Evolutionary conservation across 2,888 invertebrate genomes (phyloP).

Genomic region (Drosophila neonasuta): DNA sequence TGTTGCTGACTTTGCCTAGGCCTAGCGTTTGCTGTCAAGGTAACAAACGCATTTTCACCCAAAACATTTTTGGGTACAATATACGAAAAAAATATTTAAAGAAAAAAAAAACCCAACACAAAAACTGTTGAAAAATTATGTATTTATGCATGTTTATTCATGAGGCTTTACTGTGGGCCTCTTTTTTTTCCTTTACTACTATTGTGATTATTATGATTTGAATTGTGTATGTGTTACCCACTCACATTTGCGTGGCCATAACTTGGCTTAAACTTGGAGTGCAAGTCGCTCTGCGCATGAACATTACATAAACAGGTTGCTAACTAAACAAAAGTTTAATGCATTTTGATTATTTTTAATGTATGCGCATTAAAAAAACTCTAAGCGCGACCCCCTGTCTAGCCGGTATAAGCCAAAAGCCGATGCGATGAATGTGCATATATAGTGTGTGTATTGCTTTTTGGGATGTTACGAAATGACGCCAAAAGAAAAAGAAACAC

Average conservation of each 20-base stretch:
- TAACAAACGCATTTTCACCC: conserved; percentile 37
- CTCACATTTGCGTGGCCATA: conserved; percentile 29
- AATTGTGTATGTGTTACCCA: conserved; percentile 39
- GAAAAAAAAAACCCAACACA: conserved; percentile 32
- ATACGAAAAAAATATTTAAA: neutral
- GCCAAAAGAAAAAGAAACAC: neutral
- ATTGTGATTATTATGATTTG: conserved; percentile 37
- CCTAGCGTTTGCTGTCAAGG: conserved; percentile 51
- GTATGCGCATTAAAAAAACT: conserved; percentile 53
- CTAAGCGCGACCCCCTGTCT: neutral
- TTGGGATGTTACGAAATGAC: conserved; percentile 41
- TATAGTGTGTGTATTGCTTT: conserved; percentile 22
- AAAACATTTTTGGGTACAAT: conserved; percentile 2
- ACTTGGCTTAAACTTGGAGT: conserved; percentile 25
- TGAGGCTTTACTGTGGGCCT: conserved; percentile 44
- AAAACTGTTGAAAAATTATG: conserved; percentile 42
- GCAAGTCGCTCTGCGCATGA: conserved; percentile 19
- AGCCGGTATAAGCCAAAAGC: neutral
- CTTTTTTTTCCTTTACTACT: conserved; percentile 6
- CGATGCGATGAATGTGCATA: conserved; percentile 51
- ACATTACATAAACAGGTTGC: conserved; percentile 58
- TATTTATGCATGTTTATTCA: conserved; percentile 71
- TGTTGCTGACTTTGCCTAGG: conserved; percentile 40
- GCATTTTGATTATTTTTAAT: conserved; percentile 72
- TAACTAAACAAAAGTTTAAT: conserved; percentile 71